Conservation (phyloP, 2,888 invertebrate genomes). For the Congeria kusceri region DNA sequence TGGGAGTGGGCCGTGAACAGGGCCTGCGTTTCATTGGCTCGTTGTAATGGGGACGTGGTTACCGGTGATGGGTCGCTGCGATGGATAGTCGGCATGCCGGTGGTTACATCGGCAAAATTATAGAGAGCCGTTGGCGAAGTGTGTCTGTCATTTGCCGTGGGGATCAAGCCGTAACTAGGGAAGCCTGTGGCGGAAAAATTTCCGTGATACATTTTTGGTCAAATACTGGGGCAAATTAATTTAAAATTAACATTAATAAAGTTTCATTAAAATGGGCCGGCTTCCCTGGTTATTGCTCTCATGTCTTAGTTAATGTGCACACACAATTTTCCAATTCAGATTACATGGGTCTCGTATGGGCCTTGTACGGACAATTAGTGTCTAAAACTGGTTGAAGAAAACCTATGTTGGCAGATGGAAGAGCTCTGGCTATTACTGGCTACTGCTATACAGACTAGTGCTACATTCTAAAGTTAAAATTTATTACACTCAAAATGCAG, state of each 20-base stretch:
- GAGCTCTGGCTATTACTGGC: no score
- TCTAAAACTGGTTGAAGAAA: no score
- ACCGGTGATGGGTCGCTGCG: constrained; percentile 82
- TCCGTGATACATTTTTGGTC: no score
- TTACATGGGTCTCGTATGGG: no score
- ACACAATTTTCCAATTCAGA: constrained; percentile 13
- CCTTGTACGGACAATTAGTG: no score
- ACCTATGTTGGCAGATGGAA: no score
- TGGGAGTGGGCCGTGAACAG: constrained; percentile 52
- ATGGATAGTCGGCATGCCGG: constrained; percentile 74
- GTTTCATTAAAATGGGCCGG: constrained; percentile 9
- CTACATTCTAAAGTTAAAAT: no score
- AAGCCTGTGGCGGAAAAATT: constrained; percentile 82
- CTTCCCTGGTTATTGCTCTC: constrained; percentile 69
- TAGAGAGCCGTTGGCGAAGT: constrained; percentile 85
- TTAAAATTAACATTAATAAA: no score
- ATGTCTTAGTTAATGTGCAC: constrained; percentile 54
- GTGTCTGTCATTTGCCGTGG: constrained; percentile 86
- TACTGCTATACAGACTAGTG: no score
- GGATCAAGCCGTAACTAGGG: constrained; percentile 86
- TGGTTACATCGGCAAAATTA: constrained; percentile 76
- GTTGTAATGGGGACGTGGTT: constrained; percentile 81
- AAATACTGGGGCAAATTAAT: no score
- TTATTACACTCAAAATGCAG: no score
- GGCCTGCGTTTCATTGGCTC: constrained; percentile 69